A percentile compares a stretch with the other conserved stretches of the same genome.
phyloP scores from a whole-genome alignment of 2,113 vertebrate species.

The Nesospiza acunhae region DNA sequence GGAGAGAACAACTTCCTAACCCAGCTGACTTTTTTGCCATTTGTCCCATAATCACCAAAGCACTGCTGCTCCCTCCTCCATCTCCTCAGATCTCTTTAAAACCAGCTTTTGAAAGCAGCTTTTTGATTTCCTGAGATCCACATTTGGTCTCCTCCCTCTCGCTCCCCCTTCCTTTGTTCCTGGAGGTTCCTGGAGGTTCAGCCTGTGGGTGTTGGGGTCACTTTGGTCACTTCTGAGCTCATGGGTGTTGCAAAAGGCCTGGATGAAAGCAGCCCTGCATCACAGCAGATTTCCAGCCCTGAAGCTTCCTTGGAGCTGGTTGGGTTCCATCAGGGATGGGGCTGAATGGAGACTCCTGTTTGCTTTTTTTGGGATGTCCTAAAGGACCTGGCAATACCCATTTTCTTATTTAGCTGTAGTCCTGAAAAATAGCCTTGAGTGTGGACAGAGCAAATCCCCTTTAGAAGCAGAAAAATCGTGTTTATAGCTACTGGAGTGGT shows the following conservation, averaged over 20 bases:
- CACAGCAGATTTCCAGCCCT: neutral
- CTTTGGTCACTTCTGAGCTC: slow-evolving; percentile 29
- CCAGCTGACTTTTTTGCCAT: neutral
- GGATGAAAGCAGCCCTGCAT: neutral
- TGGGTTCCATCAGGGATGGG: neutral
- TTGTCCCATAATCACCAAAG: neutral
- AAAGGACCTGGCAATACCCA: neutral
- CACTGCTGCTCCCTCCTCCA: neutral
- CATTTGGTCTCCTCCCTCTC: slow-evolving; percentile 10
- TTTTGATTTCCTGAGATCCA: neutral
- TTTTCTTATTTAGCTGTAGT: neutral
- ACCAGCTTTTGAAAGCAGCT: slow-evolving; percentile 13
- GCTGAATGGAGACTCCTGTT: neutral
- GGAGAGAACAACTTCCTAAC: neutral
- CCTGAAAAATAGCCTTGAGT: neutral
- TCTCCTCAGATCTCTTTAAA: neutral
- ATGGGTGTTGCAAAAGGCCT: neutral
- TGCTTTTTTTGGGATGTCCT: neutral
- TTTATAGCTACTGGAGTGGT: neutral
- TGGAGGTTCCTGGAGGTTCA: slow-evolving; percentile 54
- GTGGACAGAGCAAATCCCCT: neutral
- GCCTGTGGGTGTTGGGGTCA: slow-evolving; percentile 61
- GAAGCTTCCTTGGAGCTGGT: neutral
- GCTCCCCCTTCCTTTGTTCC: slow-evolving; percentile 31
- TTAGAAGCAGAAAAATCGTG: neutral